Evolutionary conservation across 2,888 invertebrate species (phyloP), one percentile per base, ranked within the genome.

Genomic region (Stenoptilia bipunctidactyla): DNA sequence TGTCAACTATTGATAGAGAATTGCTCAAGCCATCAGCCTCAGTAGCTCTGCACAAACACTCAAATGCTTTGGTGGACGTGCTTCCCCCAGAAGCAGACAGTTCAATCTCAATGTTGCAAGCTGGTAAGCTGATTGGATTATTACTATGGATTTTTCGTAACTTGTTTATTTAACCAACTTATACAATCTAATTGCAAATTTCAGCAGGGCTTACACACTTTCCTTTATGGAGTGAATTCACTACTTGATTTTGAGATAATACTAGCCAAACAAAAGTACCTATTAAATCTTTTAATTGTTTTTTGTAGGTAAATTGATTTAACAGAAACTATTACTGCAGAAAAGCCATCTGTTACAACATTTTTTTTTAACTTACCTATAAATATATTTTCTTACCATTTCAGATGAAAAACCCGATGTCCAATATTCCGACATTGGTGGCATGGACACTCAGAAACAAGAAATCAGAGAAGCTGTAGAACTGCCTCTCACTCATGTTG

Each of bases 401-500:
- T 34, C 53, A 88, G 98, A 98, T 87, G 98, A 98, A 73, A 98
- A 98, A 65, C 99, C 99, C 0, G 98, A 99, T 73, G 96, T 99
- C 5, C 90, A 92, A 45, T 99, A 99, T 73, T 90, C 94, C 3
- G 99, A 99, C 63, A 99, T 99, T 62, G 99, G 99, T 71, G 99
- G 99, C 27, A 95, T 99, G 94, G 99, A 99, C 72, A 97, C 98
- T 87, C 99, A 99, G 73, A 99, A 99, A 61, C 99, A 99, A 45
- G 99, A 99, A 75, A 98, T 99, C 55, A 86, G 97, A 40, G 99
- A 99, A 76, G 99, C 99, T 3, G 99, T 99, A 0, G 99, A 99
- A 69, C 76, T 99, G 45, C 99, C 99, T 0, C 84, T 99, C 13
- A 99, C 98, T 13, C 99, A 99, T 70, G 98, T 98, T 62, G 99